Base-by-base conservation (phyloP, 2,113 vertebrate genomes). In the Xiphophorus couchianus region DNA sequence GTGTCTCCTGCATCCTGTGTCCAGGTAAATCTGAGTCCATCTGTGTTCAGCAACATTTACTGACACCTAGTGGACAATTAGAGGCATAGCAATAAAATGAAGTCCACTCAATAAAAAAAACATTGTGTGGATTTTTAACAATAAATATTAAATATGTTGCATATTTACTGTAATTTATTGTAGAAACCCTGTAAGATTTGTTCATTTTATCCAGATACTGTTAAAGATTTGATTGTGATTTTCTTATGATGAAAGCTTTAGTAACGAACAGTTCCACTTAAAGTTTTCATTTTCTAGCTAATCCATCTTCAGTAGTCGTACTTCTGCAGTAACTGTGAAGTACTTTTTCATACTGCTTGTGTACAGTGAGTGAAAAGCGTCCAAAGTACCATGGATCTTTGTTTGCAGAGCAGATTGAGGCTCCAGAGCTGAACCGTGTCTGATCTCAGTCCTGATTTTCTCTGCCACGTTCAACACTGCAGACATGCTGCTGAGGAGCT, bases 401-500 rank as follows among this genome's bases (percentile, higher is more conserved):
- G 65, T 74, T 83, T 42, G 64, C 67, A 39, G 0, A 77, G 35
- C 33, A n/a, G 54, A 77, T 65, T 44, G 33, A 31, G 44, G 77
- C 1, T 39, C 5, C 17, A 48, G 44, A 7, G 44, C 1, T 8
- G 54, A 39, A 22, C 35, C 0, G 66, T 51, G 10, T 14, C 64
- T 42, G 35, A 14, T 13, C 13, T 27, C 25, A 33, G 9, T 17
- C 0, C 30, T 4, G 4, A 17, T 69, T 14, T 15, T 27, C 22
- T 29, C 51, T 29, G 9, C 3, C 31, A 77, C 11, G 15, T 10
- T 61, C 62, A 77, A 62, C 37, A 6, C 44, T 3, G n/a, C 25
- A 13, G 62, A 31, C 80, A 92, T 91, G 91, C 22, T 83, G 66
- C 31, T 62, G 80, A 84, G 61, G 70, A 78, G 68, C 67, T 81